Evolutionary conservation across 2,888 invertebrate genomes (phyloP).

Genomic region (Agriopis leucophaearia): DNA sequence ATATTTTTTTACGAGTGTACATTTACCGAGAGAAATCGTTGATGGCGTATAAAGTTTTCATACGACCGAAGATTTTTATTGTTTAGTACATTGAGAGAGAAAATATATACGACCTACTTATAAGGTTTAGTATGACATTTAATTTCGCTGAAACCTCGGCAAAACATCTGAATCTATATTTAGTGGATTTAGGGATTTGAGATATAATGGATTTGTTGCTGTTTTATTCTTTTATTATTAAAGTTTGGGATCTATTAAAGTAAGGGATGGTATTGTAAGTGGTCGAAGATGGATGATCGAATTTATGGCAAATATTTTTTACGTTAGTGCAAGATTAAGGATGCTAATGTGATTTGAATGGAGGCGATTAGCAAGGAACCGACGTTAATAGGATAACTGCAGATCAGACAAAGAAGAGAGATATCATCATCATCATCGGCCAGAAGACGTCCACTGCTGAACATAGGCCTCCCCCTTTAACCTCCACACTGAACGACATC

Average conservation of each 20-base stretch:
- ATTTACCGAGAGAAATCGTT: constrained; percentile 47
- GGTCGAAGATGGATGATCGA: not conserved
- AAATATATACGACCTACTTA: constrained; percentile 10
- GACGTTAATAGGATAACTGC: too few species aligned
- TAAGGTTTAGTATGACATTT: constrained; percentile 26
- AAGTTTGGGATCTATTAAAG: constrained; percentile 2
- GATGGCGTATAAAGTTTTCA: constrained; percentile 44
- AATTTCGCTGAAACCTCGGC: constrained; percentile 24
- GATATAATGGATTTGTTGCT: constrained; percentile 16
- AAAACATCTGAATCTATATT: constrained; percentile 23
- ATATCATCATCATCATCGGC: too few species aligned
- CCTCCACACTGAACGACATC: too few species aligned
- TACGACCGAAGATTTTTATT: constrained; percentile 47
- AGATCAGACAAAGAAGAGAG: too few species aligned
- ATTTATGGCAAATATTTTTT: too few species aligned
- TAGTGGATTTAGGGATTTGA: constrained; percentile 24
- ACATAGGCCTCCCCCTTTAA: too few species aligned
- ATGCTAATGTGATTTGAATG: too few species aligned
- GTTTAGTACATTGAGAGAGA: constrained; percentile 13
- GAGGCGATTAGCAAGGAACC: too few species aligned
- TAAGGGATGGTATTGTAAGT: constrained; percentile 1
- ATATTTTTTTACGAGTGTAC: constrained; percentile 40
- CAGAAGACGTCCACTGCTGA: too few species aligned
- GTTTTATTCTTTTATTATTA: constrained; percentile 8
- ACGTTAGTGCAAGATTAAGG: too few species aligned